phyloP scores from a whole-genome alignment of 2,797 vertebrate species.

The Silurus aristotelis region DNA sequence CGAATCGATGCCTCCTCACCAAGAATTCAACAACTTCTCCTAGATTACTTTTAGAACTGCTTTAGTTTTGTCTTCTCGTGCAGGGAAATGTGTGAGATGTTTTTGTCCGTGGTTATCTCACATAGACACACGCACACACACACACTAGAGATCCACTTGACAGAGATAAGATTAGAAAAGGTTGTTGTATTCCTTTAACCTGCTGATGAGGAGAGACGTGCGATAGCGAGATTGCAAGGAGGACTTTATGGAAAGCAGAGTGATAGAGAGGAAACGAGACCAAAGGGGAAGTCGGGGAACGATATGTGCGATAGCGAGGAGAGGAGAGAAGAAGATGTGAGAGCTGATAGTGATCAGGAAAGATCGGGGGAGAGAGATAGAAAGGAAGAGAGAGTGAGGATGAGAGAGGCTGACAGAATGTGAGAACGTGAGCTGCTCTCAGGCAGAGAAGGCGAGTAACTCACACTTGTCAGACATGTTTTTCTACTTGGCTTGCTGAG shows the following conservation, averaged over 20 bases:
- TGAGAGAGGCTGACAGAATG: not conserved
- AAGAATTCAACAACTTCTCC: not conserved
- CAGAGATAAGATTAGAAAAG: conserved; percentile 13
- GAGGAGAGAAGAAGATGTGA: conserved; percentile 23
- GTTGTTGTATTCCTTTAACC: conserved; percentile 5
- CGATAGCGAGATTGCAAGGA: not conserved
- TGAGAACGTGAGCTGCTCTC: too few relatives aligned
- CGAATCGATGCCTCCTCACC: not conserved
- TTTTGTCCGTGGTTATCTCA: not conserved
- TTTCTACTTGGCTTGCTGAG: conserved; percentile 59
- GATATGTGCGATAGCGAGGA: conserved; percentile 1
- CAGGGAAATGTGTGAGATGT: not conserved
- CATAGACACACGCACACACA: not conserved
- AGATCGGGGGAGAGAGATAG: not conserved
- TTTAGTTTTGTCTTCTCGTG: not conserved
- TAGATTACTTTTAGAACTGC: not conserved
- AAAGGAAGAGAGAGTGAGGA: not conserved
- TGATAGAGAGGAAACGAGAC: not conserved
- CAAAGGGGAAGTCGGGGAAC: not conserved
- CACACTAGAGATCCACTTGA: not conserved
- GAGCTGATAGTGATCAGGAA: conserved; percentile 12
- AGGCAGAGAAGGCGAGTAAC: conserved; percentile 43
- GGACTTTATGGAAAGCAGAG: conserved; percentile 5
- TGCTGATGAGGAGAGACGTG: not conserved
- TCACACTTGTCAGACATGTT: conserved; percentile 63